A percentile compares a stretch with the other conserved stretches of the same genome.
Conservation (phyloP, 1,140 invertebrate genomes). For the Heliothis virescens region DNA sequence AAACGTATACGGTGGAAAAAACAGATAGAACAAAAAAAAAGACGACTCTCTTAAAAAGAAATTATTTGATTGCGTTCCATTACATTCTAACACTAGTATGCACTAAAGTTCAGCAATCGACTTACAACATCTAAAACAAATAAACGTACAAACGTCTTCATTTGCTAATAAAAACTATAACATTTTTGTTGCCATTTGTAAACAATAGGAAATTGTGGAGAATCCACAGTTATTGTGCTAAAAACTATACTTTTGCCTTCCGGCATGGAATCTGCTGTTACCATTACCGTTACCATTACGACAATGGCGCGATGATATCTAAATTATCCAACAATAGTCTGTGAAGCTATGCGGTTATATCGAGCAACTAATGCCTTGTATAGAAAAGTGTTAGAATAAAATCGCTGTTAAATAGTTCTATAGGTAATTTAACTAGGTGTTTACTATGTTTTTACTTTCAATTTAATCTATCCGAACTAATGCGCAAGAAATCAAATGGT, state of each 20-base stretch:
- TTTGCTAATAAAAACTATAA: not conserved
- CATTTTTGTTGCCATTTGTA: not conserved
- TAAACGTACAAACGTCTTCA: not conserved
- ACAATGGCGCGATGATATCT: slow-evolving; percentile 32
- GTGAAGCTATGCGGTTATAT: not conserved
- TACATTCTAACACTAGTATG: too few relatives aligned
- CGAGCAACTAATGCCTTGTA: not conserved
- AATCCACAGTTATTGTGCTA: slow-evolving; percentile 25
- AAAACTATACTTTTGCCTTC: slow-evolving; percentile 5
- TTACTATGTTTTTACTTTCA: too few relatives aligned
- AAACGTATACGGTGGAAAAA: too few relatives aligned
- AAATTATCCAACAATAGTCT: slow-evolving; percentile 15
- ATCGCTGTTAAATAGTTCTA: too few relatives aligned
- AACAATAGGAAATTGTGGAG: not conserved
- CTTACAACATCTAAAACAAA: too few relatives aligned
- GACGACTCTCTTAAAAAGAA: too few relatives aligned
- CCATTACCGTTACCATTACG: not conserved
- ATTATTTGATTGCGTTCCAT: too few relatives aligned
- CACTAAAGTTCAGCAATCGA: too few relatives aligned
- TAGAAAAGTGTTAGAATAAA: not conserved
- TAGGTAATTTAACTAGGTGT: too few relatives aligned
- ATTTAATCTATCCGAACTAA: too few relatives aligned
- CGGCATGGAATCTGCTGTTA: slow-evolving; percentile 23
- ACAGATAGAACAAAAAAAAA: too few relatives aligned
- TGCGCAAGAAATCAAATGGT: too few relatives aligned